Evolutionary conservation across 1,140 invertebrate genomes (phyloP).

Genomic region (Vanessa atalanta): DNA sequence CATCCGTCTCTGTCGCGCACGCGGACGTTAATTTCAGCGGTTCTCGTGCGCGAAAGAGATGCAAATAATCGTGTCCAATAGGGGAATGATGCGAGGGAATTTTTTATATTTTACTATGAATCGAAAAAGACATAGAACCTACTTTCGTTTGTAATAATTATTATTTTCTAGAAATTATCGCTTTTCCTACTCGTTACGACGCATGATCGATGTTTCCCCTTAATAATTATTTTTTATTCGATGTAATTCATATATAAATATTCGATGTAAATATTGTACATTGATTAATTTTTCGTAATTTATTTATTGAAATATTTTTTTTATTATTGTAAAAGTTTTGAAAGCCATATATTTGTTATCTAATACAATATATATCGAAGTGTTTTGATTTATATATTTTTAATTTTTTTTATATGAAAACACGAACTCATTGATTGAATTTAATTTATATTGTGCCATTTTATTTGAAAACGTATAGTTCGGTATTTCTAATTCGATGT

Average conservation of each 20-base stretch:
- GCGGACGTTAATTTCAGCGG: constrained; percentile 16
- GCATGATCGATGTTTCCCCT: constrained; percentile 20
- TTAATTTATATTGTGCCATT: constrained; percentile 62
- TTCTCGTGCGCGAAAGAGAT: constrained; percentile 48
- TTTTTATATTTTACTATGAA: constrained; percentile 80
- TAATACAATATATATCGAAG: constrained; percentile 53
- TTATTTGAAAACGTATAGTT: constrained; percentile 54
- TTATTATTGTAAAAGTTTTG: constrained; percentile 55
- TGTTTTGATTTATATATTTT: constrained; percentile 50
- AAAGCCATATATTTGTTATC: constrained; percentile 76
- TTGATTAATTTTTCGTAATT: constrained; percentile 72
- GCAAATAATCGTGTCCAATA: constrained; percentile 70
- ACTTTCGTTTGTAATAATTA: constrained; percentile 55
- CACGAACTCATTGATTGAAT: constrained; percentile 38
- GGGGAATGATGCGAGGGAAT: constrained; percentile 72
- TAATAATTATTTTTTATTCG: constrained; percentile 9
- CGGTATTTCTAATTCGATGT: constrained; percentile 58
- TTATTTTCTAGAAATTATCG: constrained; percentile 52
- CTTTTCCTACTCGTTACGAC: constrained; percentile 46
- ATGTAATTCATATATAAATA: constrained; percentile 54
- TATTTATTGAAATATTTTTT: constrained; percentile 70
- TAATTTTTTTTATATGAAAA: constrained; percentile 43
- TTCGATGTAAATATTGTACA: constrained; percentile 80
- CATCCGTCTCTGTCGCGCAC: constrained; percentile 51
- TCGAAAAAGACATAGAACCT: constrained; percentile 72